Evolutionary conservation across 2,797 vertebrate genomes (phyloP).

Genomic region (Natrix natrix): DNA sequence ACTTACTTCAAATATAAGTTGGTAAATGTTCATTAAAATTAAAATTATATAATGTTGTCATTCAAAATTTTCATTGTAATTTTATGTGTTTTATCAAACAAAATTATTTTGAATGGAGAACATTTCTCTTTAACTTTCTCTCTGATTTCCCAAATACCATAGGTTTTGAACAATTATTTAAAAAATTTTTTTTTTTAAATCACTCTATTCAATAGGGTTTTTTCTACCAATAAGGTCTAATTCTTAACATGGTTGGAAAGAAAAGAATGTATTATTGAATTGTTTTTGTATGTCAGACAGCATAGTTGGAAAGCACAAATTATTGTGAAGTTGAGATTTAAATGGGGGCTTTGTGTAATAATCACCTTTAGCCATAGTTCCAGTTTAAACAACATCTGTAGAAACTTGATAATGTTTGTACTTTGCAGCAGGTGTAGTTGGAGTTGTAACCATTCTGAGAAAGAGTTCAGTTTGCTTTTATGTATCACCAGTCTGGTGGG

Average conservation of each 20-base stretch:
- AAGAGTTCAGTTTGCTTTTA: slow-evolving; percentile 63
- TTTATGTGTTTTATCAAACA: neutral
- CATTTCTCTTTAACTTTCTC: neutral
- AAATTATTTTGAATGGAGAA: neutral
- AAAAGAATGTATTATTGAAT: slow-evolving; percentile 28
- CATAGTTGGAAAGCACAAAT: slow-evolving; percentile 50
- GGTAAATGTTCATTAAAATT: neutral
- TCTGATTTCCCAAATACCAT: neutral
- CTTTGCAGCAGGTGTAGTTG: slow-evolving; percentile 65
- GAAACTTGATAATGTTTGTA: slow-evolving; percentile 63
- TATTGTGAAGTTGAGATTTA: neutral
- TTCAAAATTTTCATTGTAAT: neutral
- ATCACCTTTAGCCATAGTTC: slow-evolving; percentile 53
- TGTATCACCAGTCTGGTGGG: slow-evolving; percentile 60
- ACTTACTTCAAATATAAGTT: neutral
- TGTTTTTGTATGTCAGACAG: slow-evolving; percentile 43
- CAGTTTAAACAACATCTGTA: slow-evolving; percentile 67
- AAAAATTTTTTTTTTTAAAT: neutral
- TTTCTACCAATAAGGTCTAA: neutral
- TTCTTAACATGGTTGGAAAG: neutral
- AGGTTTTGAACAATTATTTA: neutral
- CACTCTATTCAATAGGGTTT: neutral
- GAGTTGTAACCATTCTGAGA: slow-evolving; percentile 56
- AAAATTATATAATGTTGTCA: neutral
- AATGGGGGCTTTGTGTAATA: slow-evolving; percentile 42